Evolutionary conservation across 2,113 vertebrate genomes (phyloP), one percentile per base, ranked within the genome.

Genomic region (Dromiciops gliroides): DNA sequence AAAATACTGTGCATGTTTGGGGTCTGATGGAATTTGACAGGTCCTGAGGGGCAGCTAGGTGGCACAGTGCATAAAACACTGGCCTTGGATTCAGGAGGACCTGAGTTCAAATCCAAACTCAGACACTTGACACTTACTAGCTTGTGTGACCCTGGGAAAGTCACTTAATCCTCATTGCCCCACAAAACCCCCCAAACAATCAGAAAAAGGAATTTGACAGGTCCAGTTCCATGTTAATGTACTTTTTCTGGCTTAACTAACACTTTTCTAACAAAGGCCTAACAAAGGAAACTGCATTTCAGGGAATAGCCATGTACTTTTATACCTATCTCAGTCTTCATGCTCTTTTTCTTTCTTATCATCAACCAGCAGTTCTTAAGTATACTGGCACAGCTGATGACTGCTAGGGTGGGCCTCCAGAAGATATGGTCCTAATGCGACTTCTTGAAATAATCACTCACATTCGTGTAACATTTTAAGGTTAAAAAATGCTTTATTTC

Each of bases 221-320:
- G 3, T 44, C n/a, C 67, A 22, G 6, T 44, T 83, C 67, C 7
- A 23, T 44, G 67, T 44, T n/a, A 75, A 75, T 19, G 4, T 75
- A 75, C 31, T n/a, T 37, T 67, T 67, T 75, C 67, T 75, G 37
- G 67, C 67, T 75, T 75, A 44, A 67, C 60, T 37, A 83, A 83
- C n/a, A 44, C 8, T 44, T 93, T 93, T 95, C 90, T 92, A 90
- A 22, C 56, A 90, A 75, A 50, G 60, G 50, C 31, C 50, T 12
- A 93, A 26, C 22, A 26, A 0, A 48, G 44, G 25, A 50, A 92
- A 60, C 88, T 16, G 51, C 1, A 31, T 49, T 92, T 50, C 12
- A 19, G 19, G 60, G 3, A 67, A 52, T 31, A 14, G 28, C 91
- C 89, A 47, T 67, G 28, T 60, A 28, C 56, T n/a, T 67, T 92